Base-by-base conservation (phyloP, 2,113 vertebrate species). In the Crotophaga sulcirostris region DNA sequence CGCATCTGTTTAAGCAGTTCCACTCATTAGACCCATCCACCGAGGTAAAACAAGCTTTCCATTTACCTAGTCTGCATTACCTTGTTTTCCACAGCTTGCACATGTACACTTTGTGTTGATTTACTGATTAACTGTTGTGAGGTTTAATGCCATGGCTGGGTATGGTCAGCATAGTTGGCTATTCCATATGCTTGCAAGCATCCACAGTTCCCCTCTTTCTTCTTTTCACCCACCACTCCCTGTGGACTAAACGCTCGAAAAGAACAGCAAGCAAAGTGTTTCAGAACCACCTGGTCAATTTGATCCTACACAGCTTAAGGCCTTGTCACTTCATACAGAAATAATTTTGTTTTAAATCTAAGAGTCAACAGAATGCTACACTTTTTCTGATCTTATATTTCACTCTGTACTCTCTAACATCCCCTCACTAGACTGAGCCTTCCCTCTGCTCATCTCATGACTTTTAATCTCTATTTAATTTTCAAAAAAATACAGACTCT, bases 1-100 rank as follows among this genome's bases (percentile, higher is more conserved):
- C 49, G 94, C 70, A 94, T 80, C 84, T 78, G 67, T 85, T 94
- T 72, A 94, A 94, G 77, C 59, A 70, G 66, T 93, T 95, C 26
- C 18, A 73, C 21, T 49, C 4, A 0, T 87, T 31, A 93, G 77
- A 84, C 31, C n/a, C 78, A 52, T 42, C 60, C 77, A 88, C 44
- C 34, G 38, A 69, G 28, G n/a, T 45, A 94, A 91, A 95, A 78
- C 29, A 69, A 92, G 13, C 7, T 59, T 86, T 93, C 54, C 40
- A 49, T 91, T 93, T 86, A 68, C 56, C 64, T 67, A 76, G 45
- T 26, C 40, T 88, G 58, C 33, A 47, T 79, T 90, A 60, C 33
- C 38, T 79, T 91, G 38, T 54, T 77, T 89, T 59, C 55, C 45
- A 52, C 28, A 70, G 55, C 62, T 90, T 13, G 2, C 31, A 42